Conservation (phyloP, 2,888 invertebrate genomes). For the Metacarcinus magister region DNA sequence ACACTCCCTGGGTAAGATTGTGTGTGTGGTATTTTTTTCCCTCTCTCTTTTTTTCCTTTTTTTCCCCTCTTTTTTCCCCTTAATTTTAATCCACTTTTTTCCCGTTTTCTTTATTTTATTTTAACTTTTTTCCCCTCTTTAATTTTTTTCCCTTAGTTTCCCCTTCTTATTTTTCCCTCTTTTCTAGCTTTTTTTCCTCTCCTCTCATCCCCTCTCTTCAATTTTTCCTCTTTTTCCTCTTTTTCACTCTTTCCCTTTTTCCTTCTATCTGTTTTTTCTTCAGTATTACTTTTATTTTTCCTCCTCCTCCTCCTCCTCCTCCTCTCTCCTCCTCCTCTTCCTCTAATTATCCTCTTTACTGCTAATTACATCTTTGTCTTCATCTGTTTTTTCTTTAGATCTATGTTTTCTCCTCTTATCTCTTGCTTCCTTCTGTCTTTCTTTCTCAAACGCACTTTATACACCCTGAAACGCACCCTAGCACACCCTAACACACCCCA, state of each 20-base stretch:
- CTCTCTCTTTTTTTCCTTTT: neutral
- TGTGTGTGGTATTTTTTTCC: neutral
- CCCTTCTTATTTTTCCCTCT: neutral
- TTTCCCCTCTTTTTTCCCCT: neutral
- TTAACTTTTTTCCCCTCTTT: neutral
- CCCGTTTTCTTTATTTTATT: neutral
- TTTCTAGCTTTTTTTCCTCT: neutral
- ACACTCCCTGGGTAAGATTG: slow-evolving; percentile 78
- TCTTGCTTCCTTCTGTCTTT: neutral
- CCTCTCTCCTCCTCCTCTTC: neutral
- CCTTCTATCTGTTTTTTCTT: neutral
- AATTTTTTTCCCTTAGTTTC: neutral
- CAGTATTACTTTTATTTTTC: neutral
- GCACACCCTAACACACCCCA: neutral
- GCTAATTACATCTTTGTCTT: neutral
- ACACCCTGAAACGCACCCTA: too few relatives aligned
- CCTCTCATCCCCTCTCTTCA: neutral
- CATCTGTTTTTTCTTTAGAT: neutral
- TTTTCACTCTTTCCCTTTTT: neutral
- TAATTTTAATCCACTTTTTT: neutral
- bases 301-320: neutral
- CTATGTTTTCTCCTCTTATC: neutral
- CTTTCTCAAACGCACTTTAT: neutral
- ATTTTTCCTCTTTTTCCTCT: neutral
- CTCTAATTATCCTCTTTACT: neutral